These are phyloP conservation scores for Hippocampus kuda DNA, from an alignment of 2,797 vertebrate genomes.

Conservation along the genomic window DNA sequence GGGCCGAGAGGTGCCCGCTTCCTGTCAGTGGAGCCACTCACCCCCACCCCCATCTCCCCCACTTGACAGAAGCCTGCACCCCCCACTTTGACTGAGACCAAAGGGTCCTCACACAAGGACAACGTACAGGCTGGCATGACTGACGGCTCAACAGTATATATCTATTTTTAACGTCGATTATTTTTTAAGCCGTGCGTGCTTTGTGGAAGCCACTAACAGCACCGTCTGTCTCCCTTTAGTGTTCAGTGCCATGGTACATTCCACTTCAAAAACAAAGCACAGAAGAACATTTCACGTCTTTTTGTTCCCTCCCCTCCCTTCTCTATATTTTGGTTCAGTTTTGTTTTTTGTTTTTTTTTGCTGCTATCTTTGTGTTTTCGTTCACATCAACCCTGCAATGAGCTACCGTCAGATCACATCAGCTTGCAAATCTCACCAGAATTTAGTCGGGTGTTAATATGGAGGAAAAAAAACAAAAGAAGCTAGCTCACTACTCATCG, in stretches of 20 bases:
- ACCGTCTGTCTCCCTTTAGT: conserved; percentile 62
- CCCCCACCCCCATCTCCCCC: conserved; percentile 21
- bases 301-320: conserved; percentile 4
- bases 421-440: neutral
- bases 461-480: neutral
- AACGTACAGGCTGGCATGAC: conserved; percentile 38
- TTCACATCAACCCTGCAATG: conserved; percentile 54
- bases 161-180: conserved; percentile 10
- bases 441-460: neutral
- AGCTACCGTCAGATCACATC: neutral
- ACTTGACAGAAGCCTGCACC: conserved; percentile 34
- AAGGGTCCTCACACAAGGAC: conserved; percentile 51
- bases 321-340: neutral
- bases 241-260: conserved; percentile 66
- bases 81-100: conserved; percentile 53
- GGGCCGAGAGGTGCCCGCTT: conserved; percentile 34
- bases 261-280: conserved; percentile 60
- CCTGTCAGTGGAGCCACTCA: conserved; percentile 10
- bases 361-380: neutral
- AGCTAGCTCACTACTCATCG: no score
- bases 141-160: conserved; percentile 35
- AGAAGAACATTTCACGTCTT: conserved; percentile 46
- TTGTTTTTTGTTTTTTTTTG: neutral
- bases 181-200: conserved; percentile 33
- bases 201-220: conserved; percentile 47